phyloP scores from a whole-genome alignment of 2,113 vertebrate genomes.

The Seriola rivoliana region DNA sequence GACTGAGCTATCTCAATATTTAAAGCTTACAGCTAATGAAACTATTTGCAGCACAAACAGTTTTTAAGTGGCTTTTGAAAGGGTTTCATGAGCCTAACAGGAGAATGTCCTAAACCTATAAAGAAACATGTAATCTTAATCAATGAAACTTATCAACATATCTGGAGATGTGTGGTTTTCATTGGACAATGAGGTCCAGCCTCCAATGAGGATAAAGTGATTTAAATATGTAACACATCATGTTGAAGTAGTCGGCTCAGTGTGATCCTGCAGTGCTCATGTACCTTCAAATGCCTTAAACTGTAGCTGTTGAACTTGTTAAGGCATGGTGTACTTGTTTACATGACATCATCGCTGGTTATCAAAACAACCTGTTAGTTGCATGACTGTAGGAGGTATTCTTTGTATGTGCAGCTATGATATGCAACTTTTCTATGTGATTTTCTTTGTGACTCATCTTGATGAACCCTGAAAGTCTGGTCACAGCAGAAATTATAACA shows the following conservation, averaged over 20 bases:
- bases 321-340: constrained; percentile 28
- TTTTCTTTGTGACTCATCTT: no score
- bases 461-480: no score
- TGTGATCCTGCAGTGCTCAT: constrained; percentile 1
- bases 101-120: neutral
- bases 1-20: neutral
- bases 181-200: no score
- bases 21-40: neutral
- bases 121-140: neutral
- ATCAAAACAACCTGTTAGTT: constrained; percentile 17
- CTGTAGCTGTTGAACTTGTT: constrained; percentile 20
- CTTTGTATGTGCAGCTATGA: constrained; percentile 25
- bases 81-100: neutral
- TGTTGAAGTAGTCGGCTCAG: neutral
- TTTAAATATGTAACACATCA: neutral
- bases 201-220: neutral
- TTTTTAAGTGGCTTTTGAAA: neutral
- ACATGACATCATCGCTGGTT: constrained; percentile 16
- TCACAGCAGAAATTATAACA: no score
- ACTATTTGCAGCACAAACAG: neutral
- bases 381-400: constrained; percentile 13
- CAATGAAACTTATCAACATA: neutral
- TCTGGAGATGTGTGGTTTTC: neutral
- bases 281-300: constrained; percentile 44
- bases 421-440: constrained; percentile 17